Evolutionary conservation across 1,140 invertebrate species (phyloP).

Genomic region (Sycophaga agraensis): DNA sequence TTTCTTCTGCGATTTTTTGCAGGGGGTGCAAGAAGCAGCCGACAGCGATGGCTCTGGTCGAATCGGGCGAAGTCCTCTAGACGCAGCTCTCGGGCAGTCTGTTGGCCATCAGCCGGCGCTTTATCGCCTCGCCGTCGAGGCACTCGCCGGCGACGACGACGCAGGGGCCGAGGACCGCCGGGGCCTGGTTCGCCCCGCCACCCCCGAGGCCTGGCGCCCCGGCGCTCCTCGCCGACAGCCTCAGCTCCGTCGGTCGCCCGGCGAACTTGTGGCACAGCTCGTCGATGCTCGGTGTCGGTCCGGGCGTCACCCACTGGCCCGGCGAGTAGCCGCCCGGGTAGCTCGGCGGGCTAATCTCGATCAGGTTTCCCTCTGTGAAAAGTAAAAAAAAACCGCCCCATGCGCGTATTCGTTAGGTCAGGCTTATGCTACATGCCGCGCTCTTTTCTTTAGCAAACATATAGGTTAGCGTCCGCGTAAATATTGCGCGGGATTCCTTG

Average conservation of each 20-base stretch:
- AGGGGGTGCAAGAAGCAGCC: too few species aligned
- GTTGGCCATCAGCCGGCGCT: conserved; percentile 72
- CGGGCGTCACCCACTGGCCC: conserved; percentile 52
- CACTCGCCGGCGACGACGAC: conserved; percentile 54
- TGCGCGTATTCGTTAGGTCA: too few species aligned
- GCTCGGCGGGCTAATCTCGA: conserved; percentile 54
- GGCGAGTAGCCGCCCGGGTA: conserved; percentile 47
- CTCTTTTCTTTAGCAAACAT: too few species aligned
- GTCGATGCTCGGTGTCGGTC: conserved; percentile 55
- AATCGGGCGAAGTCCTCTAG: too few species aligned
- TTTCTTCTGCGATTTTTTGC: too few species aligned
- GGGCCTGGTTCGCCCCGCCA: conserved; percentile 23
- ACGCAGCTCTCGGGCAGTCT: conserved; percentile 76
- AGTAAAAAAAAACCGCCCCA: too few species aligned
- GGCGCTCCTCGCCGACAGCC: conserved; percentile 52
- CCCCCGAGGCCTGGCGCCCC: conserved; percentile 30
- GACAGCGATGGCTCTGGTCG: too few species aligned
- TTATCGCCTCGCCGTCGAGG: conserved; percentile 68
- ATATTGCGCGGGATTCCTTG: too few species aligned
- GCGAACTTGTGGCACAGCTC: conserved; percentile 54
- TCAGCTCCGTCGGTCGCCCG: conserved; percentile 51
- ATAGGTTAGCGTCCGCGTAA: too few species aligned
- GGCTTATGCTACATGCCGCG: too few species aligned
- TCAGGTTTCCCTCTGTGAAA: conserved; percentile 48
- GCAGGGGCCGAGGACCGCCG: conserved; percentile 34